Conservation (phyloP, 2,113 vertebrate species). For the Calypte anna region DNA sequence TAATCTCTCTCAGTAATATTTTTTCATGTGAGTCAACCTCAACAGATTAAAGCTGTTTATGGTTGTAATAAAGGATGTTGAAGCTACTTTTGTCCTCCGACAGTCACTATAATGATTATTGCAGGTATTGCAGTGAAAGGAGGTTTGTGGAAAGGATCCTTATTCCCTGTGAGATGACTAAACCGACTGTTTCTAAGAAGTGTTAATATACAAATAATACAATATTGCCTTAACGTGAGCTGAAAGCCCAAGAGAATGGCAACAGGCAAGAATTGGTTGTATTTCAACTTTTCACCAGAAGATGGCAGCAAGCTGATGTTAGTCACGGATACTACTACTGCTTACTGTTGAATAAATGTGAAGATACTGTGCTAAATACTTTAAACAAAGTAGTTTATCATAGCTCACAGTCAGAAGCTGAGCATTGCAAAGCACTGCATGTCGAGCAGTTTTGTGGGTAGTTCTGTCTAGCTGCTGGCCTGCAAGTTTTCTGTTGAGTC, state of each 20-base stretch:
- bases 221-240: background rate
- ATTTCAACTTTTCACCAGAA: conserved; percentile 28
- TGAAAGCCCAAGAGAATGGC: background rate
- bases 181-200: background rate
- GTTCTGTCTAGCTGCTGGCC: background rate
- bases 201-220: background rate
- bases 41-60: background rate
- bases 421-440: background rate
- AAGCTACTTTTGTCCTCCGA: background rate
- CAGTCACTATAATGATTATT: background rate
- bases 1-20: background rate
- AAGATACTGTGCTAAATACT: background rate
- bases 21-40: background rate
- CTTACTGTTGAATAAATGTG: background rate
- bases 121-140: background rate
- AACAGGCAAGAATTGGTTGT: background rate
- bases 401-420: background rate
- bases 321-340: background rate
- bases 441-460: background rate
- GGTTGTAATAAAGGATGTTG: background rate
- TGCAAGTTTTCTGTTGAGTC: background rate
- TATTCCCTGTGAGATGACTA: background rate
- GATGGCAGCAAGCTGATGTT: conserved; percentile 62
- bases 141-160: background rate
- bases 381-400: background rate